These are phyloP conservation scores for Anoplopoma fimbria DNA, from an alignment of 2,113 vertebrate species.

Conservation along the genomic window DNA sequence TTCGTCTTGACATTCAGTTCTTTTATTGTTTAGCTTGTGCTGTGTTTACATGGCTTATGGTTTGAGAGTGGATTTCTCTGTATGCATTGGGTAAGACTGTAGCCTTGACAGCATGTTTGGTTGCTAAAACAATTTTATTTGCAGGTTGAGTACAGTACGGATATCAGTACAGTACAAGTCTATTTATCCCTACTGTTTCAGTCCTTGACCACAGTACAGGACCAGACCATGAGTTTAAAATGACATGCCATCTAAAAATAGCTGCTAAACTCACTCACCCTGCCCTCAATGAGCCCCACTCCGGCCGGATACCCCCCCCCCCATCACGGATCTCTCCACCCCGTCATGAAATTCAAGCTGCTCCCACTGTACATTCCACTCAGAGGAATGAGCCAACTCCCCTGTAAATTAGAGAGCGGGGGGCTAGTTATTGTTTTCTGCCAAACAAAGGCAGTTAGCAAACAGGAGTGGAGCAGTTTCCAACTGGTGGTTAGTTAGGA, in stretches of 20 bases:
- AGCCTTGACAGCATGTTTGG: background rate
- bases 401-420: slow-evolving; percentile 59
- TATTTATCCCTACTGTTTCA: slow-evolving; percentile 28
- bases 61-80: slow-evolving; percentile 20
- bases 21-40: slow-evolving; percentile 1
- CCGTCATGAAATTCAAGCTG: slow-evolving; percentile 76
- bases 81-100: slow-evolving; percentile 1
- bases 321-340: slow-evolving; percentile 67
- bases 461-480: slow-evolving; percentile 29
- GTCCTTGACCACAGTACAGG: slow-evolving; percentile 40
- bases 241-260: slow-evolving; percentile 80
- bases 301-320: slow-evolving; percentile 55
- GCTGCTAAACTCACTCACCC: slow-evolving; percentile 73
- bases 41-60: background rate
- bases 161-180: background rate
- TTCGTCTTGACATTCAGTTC: background rate
- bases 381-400: slow-evolving; percentile 72
- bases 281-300: slow-evolving; percentile 52
- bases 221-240: slow-evolving; percentile 60
- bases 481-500: slow-evolving; percentile 27
- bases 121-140: background rate
- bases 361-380: slow-evolving; percentile 79
- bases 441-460: slow-evolving; percentile 53
- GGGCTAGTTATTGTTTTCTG: slow-evolving; percentile 56
- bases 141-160: background rate